Evolutionary conservation across 2,888 invertebrate species (phyloP).

Genomic region (Epirrhoe alternata): DNA sequence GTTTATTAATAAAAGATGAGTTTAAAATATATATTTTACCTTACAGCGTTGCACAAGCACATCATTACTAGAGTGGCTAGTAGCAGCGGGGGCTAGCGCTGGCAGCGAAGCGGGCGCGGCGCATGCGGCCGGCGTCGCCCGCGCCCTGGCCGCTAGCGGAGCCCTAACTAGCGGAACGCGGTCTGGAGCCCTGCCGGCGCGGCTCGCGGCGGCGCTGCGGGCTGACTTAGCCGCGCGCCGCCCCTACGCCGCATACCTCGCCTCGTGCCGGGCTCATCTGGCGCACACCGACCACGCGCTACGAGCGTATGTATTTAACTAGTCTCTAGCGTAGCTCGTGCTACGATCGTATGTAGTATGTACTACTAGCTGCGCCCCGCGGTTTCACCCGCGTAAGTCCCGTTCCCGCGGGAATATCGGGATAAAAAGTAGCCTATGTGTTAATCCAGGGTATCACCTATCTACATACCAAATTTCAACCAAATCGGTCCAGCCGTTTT

Average conservation of each 20-base stretch:
- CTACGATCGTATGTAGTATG: too few species aligned
- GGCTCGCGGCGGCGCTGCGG: constrained; percentile 69
- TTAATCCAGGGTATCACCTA: too few species aligned
- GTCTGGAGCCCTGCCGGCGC: constrained; percentile 50
- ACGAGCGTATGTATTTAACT: constrained; percentile 58
- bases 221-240: constrained; percentile 75
- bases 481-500: too few species aligned
- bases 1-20: too few species aligned
- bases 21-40: neutral
- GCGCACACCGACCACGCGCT: constrained; percentile 64
- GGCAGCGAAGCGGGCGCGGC: constrained; percentile 56
- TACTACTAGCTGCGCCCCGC: too few species aligned
- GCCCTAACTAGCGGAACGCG: constrained; percentile 24
- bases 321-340: too few species aligned
- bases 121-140: constrained; percentile 50
- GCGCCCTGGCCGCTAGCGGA: constrained; percentile 46
- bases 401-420: too few species aligned
- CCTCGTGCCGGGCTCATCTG: constrained; percentile 68
- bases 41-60: constrained; percentile 68
- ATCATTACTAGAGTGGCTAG: constrained; percentile 72
- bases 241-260: constrained; percentile 75
- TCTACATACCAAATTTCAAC: too few species aligned
- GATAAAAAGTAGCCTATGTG: too few species aligned
- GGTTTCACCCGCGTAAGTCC: too few species aligned
- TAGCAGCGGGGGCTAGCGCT: constrained; percentile 61